Evolutionary conservation across 2,113 vertebrate genomes (phyloP).

Genomic region (Dasyornis broadbenti): DNA sequence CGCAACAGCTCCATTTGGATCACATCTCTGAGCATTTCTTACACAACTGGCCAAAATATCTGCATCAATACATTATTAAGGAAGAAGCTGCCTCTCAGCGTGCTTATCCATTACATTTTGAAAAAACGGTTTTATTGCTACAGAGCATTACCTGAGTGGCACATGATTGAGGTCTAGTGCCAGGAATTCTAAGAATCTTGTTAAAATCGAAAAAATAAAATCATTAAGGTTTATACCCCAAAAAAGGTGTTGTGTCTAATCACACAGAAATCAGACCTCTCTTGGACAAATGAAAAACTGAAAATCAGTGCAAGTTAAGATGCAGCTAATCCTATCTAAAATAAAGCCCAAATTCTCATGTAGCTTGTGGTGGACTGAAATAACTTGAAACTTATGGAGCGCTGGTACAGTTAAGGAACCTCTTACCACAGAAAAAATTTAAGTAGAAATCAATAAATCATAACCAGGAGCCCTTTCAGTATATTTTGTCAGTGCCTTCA

Average conservation of each 20-base stretch:
- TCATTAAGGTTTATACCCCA: neutral
- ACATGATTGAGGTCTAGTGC: neutral
- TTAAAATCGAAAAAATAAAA: neutral
- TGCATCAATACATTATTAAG: no score
- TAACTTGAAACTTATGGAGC: neutral
- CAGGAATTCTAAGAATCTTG: neutral
- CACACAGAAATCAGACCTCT: neutral
- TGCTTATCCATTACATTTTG: no score
- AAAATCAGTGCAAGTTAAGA: neutral
- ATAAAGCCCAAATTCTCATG: neutral
- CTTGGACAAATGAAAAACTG: neutral
- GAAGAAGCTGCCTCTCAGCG: neutral
- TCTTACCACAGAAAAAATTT: neutral
- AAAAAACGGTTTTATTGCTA: no score
- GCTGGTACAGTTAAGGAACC: neutral
- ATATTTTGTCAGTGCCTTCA: neutral
- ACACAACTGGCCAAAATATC: neutral
- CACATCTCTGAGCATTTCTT: neutral
- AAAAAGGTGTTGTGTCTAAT: neutral
- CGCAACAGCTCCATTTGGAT: neutral
- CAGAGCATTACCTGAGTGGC: neutral
- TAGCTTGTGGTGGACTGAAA: neutral
- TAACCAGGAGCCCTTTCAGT: neutral
- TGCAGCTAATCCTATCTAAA: neutral
- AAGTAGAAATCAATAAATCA: neutral